These are phyloP conservation scores for Syngnathus rostellatus DNA, from an alignment of 2,797 vertebrate genomes.

Conservation along the genomic window DNA sequence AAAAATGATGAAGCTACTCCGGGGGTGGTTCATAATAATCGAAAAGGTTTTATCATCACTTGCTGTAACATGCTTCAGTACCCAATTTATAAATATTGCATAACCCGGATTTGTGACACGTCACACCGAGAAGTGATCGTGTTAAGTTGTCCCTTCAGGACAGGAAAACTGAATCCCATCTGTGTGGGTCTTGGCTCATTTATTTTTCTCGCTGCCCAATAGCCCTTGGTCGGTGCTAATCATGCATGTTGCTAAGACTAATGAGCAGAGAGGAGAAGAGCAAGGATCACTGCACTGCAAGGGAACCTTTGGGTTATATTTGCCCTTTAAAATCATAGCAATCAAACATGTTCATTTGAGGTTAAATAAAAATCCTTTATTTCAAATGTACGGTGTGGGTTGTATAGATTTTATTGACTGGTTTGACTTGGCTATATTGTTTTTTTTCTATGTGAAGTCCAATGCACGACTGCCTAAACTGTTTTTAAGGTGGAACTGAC, in stretches of 20 bases:
- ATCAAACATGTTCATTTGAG: slow-evolving; percentile 18
- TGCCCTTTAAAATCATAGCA: slow-evolving; percentile 22
- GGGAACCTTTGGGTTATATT: slow-evolving; percentile 26
- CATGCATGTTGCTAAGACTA: slow-evolving; percentile 40
- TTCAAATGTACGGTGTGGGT: slow-evolving; percentile 12
- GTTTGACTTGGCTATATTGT: slow-evolving; percentile 2
- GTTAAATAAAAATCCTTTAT: slow-evolving; percentile 30
- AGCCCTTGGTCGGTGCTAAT: slow-evolving; percentile 40
- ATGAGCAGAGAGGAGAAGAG: slow-evolving; percentile 22
- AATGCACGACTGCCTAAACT: background rate
- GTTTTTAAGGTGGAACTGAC: background rate
- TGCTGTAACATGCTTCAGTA: background rate
- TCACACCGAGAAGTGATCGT: slow-evolving; percentile 16
- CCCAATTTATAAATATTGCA: slow-evolving; percentile 14
- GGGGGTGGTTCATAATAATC: background rate
- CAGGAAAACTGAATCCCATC: slow-evolving; percentile 27
- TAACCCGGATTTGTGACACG: slow-evolving; percentile 18
- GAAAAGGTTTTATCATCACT: background rate
- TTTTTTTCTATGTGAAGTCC: background rate
- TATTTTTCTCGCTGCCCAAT: slow-evolving; percentile 21
- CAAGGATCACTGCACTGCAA: slow-evolving; percentile 29
- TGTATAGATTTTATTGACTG: slow-evolving; percentile 17
- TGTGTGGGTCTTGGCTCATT: slow-evolving; percentile 22
- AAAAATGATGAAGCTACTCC: background rate
- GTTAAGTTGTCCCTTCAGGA: slow-evolving; percentile 37